Percentiles rank a stretch among this genome's conserved stretches.
Conservation (phyloP, 2,797 vertebrate genomes). For the Oreortyx pictus region DNA sequence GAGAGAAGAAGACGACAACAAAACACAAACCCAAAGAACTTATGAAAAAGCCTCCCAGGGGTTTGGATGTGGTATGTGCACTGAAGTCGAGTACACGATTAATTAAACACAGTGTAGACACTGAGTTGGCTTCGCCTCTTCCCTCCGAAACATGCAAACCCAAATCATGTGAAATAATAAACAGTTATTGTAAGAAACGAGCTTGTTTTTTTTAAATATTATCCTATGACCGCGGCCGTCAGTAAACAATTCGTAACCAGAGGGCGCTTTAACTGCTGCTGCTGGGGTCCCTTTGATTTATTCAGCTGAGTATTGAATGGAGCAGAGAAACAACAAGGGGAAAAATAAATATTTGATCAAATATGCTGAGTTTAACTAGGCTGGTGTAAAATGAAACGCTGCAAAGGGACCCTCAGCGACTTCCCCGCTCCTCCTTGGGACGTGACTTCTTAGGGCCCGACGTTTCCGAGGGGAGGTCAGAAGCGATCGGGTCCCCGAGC, state of each 20-base stretch:
- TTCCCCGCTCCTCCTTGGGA: neutral
- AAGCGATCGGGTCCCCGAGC: neutral
- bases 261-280: conserved; percentile 27
- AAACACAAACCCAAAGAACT: conserved; percentile 53
- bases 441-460: neutral
- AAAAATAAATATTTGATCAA: conserved; percentile 72
- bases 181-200: conserved; percentile 63
- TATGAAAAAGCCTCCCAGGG: conserved; percentile 56
- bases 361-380: conserved; percentile 51
- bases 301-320: conserved; percentile 37
- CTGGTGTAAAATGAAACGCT: conserved; percentile 43
- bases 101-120: conserved; percentile 69
- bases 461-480: conserved; percentile 7
- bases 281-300: conserved; percentile 53
- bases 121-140: conserved; percentile 34
- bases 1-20: neutral
- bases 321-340: conserved; percentile 48
- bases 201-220: conserved; percentile 49
- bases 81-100: conserved; percentile 61
- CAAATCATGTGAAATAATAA: conserved; percentile 67
- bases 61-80: conserved; percentile 53
- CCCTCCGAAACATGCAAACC: conserved; percentile 52
- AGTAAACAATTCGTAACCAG: conserved; percentile 62
- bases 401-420: conserved; percentile 39
- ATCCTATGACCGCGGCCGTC: conserved; percentile 39